These are phyloP conservation scores for Aricia agestis DNA, from an alignment of 1,140 invertebrate genomes.

Conservation along the genomic window DNA sequence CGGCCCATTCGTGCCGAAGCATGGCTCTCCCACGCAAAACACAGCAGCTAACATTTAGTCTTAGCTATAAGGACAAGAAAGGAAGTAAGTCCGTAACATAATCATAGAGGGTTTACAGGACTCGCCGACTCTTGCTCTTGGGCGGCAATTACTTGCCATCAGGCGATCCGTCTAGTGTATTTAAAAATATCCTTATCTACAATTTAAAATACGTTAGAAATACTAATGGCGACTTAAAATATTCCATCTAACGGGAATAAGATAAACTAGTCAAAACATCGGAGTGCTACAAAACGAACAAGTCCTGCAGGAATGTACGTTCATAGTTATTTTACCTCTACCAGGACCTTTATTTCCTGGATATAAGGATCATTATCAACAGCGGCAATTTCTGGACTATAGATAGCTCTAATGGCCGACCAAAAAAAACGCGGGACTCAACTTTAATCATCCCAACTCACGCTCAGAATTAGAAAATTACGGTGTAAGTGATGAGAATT, in stretches of 20 bases:
- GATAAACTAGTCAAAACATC: constrained; percentile 13
- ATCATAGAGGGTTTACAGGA: too few relatives aligned
- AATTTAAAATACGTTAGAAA: neutral
- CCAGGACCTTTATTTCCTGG: too few relatives aligned
- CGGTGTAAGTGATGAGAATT: constrained; percentile 4
- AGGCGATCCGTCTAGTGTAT: too few relatives aligned
- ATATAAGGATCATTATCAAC: too few relatives aligned
- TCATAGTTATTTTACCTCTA: too few relatives aligned
- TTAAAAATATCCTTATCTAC: neutral
- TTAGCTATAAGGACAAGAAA: too few relatives aligned
- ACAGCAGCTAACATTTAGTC: too few relatives aligned
- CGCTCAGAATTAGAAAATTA: constrained; percentile 8
- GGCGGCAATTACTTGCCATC: too few relatives aligned
- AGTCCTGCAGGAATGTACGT: constrained; percentile 37
- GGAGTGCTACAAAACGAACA: constrained; percentile 40
- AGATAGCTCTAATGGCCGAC: constrained; percentile 35
- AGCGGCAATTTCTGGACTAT: neutral
- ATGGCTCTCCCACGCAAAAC: too few relatives aligned
- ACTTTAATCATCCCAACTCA: constrained; percentile 9
- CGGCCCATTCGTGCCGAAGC: too few relatives aligned
- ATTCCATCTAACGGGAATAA: neutral
- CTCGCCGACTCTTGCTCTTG: too few relatives aligned
- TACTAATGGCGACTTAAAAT: neutral
- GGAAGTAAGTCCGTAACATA: too few relatives aligned
- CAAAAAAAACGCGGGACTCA: constrained; percentile 16